A percentile compares a stretch with the other conserved stretches of the same genome.
Evolutionary conservation across 2,888 invertebrate species (phyloP).

Genomic region (Drosophila infuscata): DNA sequence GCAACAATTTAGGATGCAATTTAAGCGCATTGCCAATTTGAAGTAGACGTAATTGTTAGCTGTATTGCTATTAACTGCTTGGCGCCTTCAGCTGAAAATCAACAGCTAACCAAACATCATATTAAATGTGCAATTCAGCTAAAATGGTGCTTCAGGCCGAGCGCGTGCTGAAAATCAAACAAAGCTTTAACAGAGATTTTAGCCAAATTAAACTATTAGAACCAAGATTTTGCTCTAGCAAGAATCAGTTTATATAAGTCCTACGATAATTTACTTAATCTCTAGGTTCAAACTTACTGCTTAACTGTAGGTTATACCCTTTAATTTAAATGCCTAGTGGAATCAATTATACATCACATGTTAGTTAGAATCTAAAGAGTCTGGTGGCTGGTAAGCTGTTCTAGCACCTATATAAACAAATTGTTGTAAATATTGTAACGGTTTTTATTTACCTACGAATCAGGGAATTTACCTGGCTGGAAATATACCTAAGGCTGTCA

Average conservation of each 20-base stretch:
- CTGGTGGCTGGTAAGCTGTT: not conserved
- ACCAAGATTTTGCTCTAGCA: not conserved
- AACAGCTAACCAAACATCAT: conserved; percentile 26
- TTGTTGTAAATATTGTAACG: not conserved
- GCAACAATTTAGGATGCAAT: conserved; percentile 23
- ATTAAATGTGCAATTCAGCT: conserved; percentile 19
- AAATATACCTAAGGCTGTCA: not conserved
- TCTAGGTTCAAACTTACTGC: not conserved
- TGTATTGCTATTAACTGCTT: conserved; percentile 19
- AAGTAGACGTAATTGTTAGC: conserved; percentile 29
- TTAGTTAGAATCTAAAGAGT: conserved; percentile 17
- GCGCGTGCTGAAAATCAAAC: not conserved
- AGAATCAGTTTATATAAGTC: not conserved
- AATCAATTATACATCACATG: not conserved
- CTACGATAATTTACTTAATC: not conserved
- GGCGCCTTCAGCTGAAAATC: conserved; percentile 23
- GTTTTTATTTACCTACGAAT: conserved; percentile 4
- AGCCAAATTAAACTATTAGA: not conserved
- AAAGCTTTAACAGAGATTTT: not conserved
- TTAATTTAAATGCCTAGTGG: not conserved
- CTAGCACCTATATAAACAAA: not conserved
- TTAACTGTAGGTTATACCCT: not conserved
- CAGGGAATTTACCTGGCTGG: conserved; percentile 8
- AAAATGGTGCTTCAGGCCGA: conserved; percentile 5
- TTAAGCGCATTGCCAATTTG: conserved; percentile 12